Evolutionary conservation across 1,140 invertebrate genomes (phyloP).

Genomic region (Portunus trituberculatus): DNA sequence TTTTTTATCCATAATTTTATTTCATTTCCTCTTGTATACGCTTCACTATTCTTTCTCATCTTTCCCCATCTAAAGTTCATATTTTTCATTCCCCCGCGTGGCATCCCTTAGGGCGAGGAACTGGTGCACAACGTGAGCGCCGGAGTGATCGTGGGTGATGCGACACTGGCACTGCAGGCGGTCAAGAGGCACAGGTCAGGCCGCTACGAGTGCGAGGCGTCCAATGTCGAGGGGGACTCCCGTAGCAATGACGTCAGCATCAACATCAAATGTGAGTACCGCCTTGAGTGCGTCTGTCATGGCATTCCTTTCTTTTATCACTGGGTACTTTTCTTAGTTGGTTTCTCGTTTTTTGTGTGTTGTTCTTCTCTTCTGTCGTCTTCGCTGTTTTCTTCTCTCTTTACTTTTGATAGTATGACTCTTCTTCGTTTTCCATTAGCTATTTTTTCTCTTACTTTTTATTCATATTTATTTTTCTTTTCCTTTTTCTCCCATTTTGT

Average conservation of each 20-base stretch:
- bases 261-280: conserved; percentile 86
- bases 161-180: conserved; percentile 85
- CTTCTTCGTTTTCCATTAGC: too few relatives aligned
- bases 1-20: not conserved
- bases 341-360: not conserved
- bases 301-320: not conserved
- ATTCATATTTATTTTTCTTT: not conserved
- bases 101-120: conserved; percentile 81
- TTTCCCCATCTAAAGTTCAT: not conserved
- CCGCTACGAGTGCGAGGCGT: conserved; percentile 86
- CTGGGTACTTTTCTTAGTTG: not conserved
- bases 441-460: not conserved
- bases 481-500: not conserved
- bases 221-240: conserved; percentile 83
- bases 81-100: not conserved
- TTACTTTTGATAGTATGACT: too few relatives aligned
- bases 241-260: conserved; percentile 82
- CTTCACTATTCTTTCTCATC: not conserved
- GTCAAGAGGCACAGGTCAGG: conserved; percentile 84
- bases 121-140: conserved; percentile 85
- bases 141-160: conserved; percentile 85
- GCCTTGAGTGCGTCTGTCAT: not conserved
- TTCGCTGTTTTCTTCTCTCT: not conserved
- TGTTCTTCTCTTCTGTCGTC: not conserved
- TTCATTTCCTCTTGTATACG: not conserved